Conservation (phyloP, 2,888 invertebrate species). For the Isoperla grammatica region DNA sequence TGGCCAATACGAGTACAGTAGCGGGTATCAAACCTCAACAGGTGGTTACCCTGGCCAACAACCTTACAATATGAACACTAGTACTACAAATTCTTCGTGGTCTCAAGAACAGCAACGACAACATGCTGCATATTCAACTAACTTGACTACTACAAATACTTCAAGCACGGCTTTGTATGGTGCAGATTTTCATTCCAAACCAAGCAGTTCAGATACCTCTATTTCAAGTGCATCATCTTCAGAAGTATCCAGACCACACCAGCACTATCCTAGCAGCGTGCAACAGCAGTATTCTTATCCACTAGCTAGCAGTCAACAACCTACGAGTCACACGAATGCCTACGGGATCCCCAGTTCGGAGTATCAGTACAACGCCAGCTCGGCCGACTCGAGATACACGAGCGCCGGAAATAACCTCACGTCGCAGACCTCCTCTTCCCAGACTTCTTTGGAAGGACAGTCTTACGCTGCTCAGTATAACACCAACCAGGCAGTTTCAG, state of each 20-base stretch:
- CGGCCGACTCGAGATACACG: conserved; percentile 42
- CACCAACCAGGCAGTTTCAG: neutral
- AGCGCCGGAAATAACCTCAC: conserved; percentile 48
- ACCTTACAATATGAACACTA: neutral
- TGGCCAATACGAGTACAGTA: conserved; percentile 56
- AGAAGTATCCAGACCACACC: neutral
- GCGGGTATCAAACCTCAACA: conserved; percentile 46
- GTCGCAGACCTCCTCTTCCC: conserved; percentile 47
- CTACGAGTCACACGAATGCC: neutral
- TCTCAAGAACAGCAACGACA: neutral
- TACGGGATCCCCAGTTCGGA: conserved; percentile 5
- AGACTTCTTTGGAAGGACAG: conserved; percentile 38
- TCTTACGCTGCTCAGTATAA: conserved; percentile 32
- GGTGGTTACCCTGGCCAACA: neutral
- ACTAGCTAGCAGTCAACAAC: neutral
- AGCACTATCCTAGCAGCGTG: neutral
- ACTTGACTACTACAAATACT: neutral
- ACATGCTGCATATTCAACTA: neutral
- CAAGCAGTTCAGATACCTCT: neutral
- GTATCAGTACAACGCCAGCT: conserved; percentile 23
- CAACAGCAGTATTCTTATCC: neutral
- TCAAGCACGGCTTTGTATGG: neutral
- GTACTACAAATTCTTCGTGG: neutral
- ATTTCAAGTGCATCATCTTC: neutral
- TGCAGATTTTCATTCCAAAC: neutral